These are phyloP conservation scores for Pristis pectinata DNA, from an alignment of 2,797 vertebrate genomes.

Conservation along the genomic window DNA sequence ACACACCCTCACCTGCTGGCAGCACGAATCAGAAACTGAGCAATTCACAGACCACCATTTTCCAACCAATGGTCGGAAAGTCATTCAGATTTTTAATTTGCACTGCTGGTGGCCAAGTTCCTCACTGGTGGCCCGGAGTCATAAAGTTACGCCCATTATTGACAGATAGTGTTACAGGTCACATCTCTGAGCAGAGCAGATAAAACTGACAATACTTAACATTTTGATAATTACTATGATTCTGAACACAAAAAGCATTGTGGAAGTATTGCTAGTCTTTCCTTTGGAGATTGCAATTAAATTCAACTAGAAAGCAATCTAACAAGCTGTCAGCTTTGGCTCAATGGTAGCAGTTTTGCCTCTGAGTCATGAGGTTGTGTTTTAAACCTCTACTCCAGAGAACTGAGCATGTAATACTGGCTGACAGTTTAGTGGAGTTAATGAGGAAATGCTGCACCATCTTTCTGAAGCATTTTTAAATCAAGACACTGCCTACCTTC, in stretches of 20 bases:
- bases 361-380: slow-evolving; percentile 13
- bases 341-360: slow-evolving; percentile 9
- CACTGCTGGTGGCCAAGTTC: neutral
- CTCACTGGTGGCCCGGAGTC: slow-evolving; percentile 17
- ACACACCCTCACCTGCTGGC: slow-evolving; percentile 29
- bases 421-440: slow-evolving; percentile 3
- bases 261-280: neutral
- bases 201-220: neutral
- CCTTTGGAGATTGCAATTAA: slow-evolving; percentile 25
- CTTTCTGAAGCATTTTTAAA: slow-evolving; percentile 15
- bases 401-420: neutral
- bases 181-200: neutral
- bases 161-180: neutral
- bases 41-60: slow-evolving; percentile 9
- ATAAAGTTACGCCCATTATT: neutral
- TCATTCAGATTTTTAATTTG: neutral
- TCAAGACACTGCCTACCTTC: neutral
- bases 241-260: slow-evolving; percentile 1
- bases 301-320: slow-evolving; percentile 21
- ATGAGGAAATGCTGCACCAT: neutral
- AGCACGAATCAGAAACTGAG: slow-evolving; percentile 21
- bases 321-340: slow-evolving; percentile 21
- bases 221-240: neutral
- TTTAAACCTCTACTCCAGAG: neutral
- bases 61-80: neutral